Base-by-base conservation (phyloP, 1,140 invertebrate species). In the Plectrocnemia conspersa region DNA sequence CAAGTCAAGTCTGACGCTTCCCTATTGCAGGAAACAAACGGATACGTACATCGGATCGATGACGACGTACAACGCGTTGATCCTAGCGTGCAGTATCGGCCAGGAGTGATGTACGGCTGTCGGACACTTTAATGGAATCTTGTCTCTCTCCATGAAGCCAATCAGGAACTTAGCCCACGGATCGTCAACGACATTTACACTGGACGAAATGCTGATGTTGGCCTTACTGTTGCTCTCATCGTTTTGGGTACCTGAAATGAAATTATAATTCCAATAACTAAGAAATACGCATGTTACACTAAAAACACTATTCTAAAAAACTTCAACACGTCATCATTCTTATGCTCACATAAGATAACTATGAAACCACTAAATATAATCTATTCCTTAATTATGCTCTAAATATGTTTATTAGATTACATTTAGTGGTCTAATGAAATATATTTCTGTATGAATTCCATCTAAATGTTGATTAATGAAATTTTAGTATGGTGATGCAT, bases 71-170 rank as follows among this genome's bases (percentile, higher is more conserved):
- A 98, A 76, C 1, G 89, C 85, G 61, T 91, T 92, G 25, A 98
- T 82, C 56, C 96, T 80, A 0, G 86, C 84, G 72, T 91, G 97
- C 3, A 98, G 85, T 57, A 97, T 90, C 0, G 94, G 92, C 97
- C 97, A 99, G 0, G 93, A 89, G 65, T 95, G 89, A 29, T 84
- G 79, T 1, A 89, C 79, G 1, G 92, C 91, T 19, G 84, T 83
- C 0, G 91, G 88, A 69, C 94, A 98, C 4, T 82, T 73, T 2
- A 85, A 82, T 3, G 93, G 77, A 13, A 94, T 80, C 50, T 83
- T 77, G 54, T 82, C 85, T 19, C 85, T 80, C 65, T 91, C 83
- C 44, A 96, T 66, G 62, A 97, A 85, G 9, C 85, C 88, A 65
- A 93, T 89, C 6, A 97, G 72, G 63, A 90, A 90, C 38, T 82